Conservation (phyloP, 2,888 invertebrate genomes). For the Polylopha cassiicola region DNA sequence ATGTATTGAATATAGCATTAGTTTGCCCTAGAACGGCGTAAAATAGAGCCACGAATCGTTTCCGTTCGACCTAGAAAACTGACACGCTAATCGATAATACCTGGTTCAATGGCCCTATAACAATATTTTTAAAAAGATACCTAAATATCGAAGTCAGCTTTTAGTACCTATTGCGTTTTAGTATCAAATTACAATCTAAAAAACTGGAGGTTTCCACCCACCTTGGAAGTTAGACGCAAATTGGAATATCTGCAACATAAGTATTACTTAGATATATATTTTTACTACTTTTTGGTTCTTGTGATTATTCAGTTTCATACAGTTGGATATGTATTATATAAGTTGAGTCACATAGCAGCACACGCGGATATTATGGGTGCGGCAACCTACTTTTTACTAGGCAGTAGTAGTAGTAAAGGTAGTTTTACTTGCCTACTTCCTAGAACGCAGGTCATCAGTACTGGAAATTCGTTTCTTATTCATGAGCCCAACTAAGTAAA, state of each 20-base stretch:
- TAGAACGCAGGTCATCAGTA: background rate
- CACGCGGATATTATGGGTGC: constrained; percentile 13
- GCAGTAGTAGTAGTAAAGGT: no score
- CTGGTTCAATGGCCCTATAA: constrained; percentile 52
- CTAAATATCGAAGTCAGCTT: no score
- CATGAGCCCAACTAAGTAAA: no score
- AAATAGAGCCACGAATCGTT: constrained; percentile 28
- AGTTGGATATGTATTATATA: constrained; percentile 9
- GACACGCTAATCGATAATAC: constrained; percentile 43
- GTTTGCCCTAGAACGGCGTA: constrained; percentile 17
- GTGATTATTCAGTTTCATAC: constrained; percentile 14
- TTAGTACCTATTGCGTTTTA: no score
- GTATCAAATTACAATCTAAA: no score
- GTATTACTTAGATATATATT: no score
- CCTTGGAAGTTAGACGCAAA: constrained; percentile 5
- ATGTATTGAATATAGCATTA: constrained; percentile 12
- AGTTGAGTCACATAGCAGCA: constrained; percentile 6
- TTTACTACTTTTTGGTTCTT: constrained; percentile 7
- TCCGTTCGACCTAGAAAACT: constrained; percentile 48
- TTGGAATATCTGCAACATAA: no score
- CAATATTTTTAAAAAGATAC: constrained; percentile 33
- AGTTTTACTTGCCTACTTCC: constrained; percentile 5
- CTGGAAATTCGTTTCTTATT: no score
- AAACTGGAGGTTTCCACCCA: no score
- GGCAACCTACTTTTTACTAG: constrained; percentile 15